Evolutionary conservation across 1,140 invertebrate species (phyloP).

Genomic region (Melanaphis sacchari): DNA sequence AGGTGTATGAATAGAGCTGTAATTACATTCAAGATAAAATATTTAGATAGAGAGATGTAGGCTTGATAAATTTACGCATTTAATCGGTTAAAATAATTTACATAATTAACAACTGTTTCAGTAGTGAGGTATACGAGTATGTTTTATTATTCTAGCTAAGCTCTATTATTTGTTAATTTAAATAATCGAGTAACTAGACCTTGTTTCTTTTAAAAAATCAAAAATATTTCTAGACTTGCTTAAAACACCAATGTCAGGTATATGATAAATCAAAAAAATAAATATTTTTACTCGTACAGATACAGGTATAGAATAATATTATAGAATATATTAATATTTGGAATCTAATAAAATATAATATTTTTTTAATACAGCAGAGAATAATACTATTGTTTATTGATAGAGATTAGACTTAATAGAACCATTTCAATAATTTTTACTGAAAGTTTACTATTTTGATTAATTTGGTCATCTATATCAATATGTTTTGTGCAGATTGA

Average conservation of each 20-base stretch:
- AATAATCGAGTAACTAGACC: background rate
- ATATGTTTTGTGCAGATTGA: background rate
- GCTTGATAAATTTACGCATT: background rate
- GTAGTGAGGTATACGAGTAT: background rate
- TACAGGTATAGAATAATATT: too few species aligned
- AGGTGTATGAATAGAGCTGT: background rate
- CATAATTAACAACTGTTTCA: background rate
- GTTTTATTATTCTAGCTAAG: background rate
- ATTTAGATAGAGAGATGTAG: background rate
- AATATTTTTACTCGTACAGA: background rate
- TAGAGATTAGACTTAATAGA: background rate
- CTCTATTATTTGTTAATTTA: background rate
- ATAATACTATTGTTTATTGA: background rate
- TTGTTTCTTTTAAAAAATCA: background rate
- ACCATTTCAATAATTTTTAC: background rate
- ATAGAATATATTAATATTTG: too few species aligned
- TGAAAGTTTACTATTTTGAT: background rate
- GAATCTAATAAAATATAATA: background rate
- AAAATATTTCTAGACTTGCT: background rate
- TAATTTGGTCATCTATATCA: background rate
- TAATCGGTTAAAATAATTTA: background rate
- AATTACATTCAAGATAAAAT: background rate
- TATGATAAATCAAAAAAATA: background rate
- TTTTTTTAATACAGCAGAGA: background rate
- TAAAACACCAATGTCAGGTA: background rate